Conservation (phyloP, 2,888 invertebrate genomes). For the Cosmia pyralina region DNA sequence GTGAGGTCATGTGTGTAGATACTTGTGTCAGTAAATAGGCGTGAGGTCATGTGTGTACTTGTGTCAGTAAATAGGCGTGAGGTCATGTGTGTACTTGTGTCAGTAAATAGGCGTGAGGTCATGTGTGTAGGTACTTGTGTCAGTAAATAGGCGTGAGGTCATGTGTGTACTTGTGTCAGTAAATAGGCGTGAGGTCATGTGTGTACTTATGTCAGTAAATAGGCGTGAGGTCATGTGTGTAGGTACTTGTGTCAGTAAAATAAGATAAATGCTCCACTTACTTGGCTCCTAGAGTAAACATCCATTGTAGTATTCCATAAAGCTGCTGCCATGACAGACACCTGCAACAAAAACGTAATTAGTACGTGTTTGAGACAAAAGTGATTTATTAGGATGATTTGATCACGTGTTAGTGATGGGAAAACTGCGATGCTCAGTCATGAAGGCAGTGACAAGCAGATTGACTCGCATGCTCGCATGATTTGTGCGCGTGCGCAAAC, state of each 20-base stretch:
- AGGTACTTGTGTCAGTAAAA: background rate
- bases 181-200: background rate
- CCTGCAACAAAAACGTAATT: slow-evolving; percentile 37
- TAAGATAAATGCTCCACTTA: background rate
- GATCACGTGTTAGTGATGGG: slow-evolving; percentile 31
- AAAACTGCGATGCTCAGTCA: slow-evolving; percentile 7
- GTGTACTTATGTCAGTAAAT: no score
- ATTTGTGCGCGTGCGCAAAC: background rate
- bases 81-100: no score
- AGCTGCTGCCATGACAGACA: rapidly evolving
- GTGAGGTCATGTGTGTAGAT: background rate
- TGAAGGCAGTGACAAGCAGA: slow-evolving; percentile 23
- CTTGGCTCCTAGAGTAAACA: background rate
- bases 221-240: background rate
- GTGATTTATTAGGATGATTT: slow-evolving; percentile 11
- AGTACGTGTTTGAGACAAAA: slow-evolving; percentile 2
- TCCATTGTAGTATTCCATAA: rapidly evolving
- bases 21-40: no score
- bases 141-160: background rate
- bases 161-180: no score
- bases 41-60: background rate
- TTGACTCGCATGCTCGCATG: background rate
- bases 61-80: no score
- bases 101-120: background rate
- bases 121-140: no score